phyloP scores from a whole-genome alignment of 1,140 invertebrate species.

The Ctenoplectra terminalis region DNA sequence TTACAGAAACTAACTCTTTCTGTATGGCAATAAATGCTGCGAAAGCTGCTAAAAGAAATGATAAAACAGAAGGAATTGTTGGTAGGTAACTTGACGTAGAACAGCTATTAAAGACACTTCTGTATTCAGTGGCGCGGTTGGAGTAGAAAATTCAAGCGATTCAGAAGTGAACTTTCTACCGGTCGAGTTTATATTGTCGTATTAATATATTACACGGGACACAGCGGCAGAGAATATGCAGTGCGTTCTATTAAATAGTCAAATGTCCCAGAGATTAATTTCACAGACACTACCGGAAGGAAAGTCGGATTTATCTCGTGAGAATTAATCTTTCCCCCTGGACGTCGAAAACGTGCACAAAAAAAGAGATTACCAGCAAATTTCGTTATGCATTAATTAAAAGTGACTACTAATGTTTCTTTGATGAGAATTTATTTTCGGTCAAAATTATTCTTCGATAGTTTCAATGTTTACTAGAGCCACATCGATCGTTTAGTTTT shows the following conservation, averaged over 20 bases:
- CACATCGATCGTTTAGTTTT: not conserved
- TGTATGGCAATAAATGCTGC: not conserved
- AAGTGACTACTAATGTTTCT: not conserved
- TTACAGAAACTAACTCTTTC: not conserved
- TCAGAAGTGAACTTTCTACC: conserved; percentile 16
- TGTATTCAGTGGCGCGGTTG: not conserved
- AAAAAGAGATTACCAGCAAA: conserved; percentile 4
- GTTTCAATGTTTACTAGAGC: not conserved
- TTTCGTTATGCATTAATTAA: conserved; percentile 25
- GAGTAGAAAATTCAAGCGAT: conserved; percentile 2
- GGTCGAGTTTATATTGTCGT: conserved; percentile 22
- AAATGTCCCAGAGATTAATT: conserved; percentile 41
- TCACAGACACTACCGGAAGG: conserved; percentile 24
- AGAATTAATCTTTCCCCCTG: conserved; percentile 28
- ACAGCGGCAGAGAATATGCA: conserved; percentile 20
- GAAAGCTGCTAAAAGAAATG: not conserved
- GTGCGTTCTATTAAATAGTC: conserved; percentile 42
- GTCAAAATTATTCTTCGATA: not conserved
- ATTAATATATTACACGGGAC: conserved; percentile 20
- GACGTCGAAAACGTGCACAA: conserved; percentile 25
- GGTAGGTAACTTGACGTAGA: not conserved
- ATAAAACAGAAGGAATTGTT: not conserved
- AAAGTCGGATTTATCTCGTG: conserved; percentile 21
- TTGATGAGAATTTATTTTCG: not conserved
- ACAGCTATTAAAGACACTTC: not conserved